Evolutionary conservation across 2,888 invertebrate species (phyloP).

Genomic region (Apodemia hepburni): DNA sequence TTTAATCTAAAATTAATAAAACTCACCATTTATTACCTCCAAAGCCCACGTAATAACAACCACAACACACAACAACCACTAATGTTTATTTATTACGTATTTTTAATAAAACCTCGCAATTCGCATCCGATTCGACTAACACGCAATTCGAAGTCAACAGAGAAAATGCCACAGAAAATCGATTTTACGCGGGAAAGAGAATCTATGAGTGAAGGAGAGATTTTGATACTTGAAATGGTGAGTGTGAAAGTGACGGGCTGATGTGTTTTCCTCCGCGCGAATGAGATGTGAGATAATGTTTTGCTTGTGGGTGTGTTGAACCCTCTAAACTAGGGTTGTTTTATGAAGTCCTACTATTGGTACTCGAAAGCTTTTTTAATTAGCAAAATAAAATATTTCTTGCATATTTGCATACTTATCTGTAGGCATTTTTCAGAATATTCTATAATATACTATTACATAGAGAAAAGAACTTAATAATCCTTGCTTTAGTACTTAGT

Average conservation of each 20-base stretch:
- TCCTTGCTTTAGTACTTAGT: no score
- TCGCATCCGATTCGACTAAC: slow-evolving; percentile 20
- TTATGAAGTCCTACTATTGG: slow-evolving; percentile 37
- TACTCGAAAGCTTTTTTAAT: slow-evolving; percentile 24
- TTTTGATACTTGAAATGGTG: slow-evolving; percentile 19
- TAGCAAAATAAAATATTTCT: not conserved
- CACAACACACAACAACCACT: not conserved
- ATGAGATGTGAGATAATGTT: slow-evolving; percentile 29
- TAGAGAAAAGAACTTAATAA: no score
- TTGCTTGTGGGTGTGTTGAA: slow-evolving; percentile 40
- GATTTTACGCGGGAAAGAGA: slow-evolving; percentile 44
- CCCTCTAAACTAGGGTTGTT: slow-evolving; percentile 45
- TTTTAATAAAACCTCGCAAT: slow-evolving; percentile 14
- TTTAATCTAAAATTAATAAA: not conserved
- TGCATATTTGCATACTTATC: not conserved
- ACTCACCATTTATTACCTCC: not conserved
- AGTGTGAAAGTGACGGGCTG: slow-evolving; percentile 32
- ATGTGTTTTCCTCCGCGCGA: slow-evolving; percentile 26
- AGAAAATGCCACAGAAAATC: slow-evolving; percentile 43
- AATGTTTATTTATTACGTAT: slow-evolving; percentile 12
- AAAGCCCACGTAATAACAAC: not conserved
- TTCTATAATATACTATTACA: no score
- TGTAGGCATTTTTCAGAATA: no score
- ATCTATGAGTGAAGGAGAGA: slow-evolving; percentile 30
- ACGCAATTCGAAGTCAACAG: slow-evolving; percentile 23